Base-by-base conservation (phyloP, 2,888 invertebrate species). In the Hoplodrina ambigua region DNA sequence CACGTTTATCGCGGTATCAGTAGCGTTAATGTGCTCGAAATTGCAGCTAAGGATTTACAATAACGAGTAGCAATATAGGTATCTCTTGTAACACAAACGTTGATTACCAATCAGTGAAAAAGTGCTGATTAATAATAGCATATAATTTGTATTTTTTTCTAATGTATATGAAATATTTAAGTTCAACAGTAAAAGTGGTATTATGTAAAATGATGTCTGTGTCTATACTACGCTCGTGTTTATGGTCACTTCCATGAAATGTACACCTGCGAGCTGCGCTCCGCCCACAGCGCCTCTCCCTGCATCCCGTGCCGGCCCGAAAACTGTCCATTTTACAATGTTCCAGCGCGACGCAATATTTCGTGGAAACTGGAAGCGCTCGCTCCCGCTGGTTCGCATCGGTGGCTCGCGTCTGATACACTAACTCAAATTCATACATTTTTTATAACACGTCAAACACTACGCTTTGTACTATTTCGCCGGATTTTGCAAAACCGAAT, bases 361-460 rank as follows among this genome's bases (percentile, higher is more conserved):
- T 53, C 11, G n/a, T 10, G 46, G 4, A 52, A 44, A 46, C 37
- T 46, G 46, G 17, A 46, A 46, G 46, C 44, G 13, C 15, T 5
- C 10, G 25, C 52, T 19, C 44, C 37, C 50, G 10, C n/a, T 19
- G n/a, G 41, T 30, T 11, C 41, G 2, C 13, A 33, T 17, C 44
- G 3, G 44, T 52, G 55, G 53, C 58, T 49, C 19, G n/a, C 20
- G 15, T 46, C 15, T 17, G 50, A 20, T 7, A 33, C 4, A 30
- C 41, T 44, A 67, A 74, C 58, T 67, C 44, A 30, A 58, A 60
- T 60, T 46, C 30, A 60, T 37, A 37, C 25, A 4, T 46, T 37
- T 60, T 64, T 56, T 56, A 20, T 15, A 41, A 37, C 49, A 56
- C 41, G 11, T 59, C 17, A 11, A 66, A 20, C 53, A 41, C 13